These are phyloP conservation scores for Phyllostomus hastatus DNA, from an alignment of 2,113 vertebrate genomes.

Conservation along the genomic window DNA sequence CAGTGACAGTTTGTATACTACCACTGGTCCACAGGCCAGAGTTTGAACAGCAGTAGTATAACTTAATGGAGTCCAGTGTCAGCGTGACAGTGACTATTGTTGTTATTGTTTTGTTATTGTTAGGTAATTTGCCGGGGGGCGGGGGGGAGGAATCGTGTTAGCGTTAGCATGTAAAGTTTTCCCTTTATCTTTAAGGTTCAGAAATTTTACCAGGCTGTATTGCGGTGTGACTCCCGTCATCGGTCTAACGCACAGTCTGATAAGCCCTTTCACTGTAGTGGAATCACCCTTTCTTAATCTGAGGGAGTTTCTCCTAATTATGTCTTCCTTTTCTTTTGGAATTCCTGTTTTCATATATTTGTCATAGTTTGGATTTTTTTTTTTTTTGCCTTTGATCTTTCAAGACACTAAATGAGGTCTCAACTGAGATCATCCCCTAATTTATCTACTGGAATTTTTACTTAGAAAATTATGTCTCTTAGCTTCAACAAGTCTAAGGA, in stretches of 20 bases:
- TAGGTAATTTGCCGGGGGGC: neutral
- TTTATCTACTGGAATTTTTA: neutral
- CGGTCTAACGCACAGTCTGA: neutral
- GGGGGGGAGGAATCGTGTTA: neutral
- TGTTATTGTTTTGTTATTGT: neutral
- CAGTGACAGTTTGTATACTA: neutral
- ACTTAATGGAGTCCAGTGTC: neutral
- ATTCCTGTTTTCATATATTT: neutral
- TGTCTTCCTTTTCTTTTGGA: neutral
- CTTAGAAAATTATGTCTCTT: neutral
- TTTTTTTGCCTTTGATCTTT: conserved; percentile 17
- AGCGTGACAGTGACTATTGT: neutral
- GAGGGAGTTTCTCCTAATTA: neutral
- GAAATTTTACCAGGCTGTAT: neutral
- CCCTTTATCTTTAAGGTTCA: neutral
- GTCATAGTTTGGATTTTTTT: neutral
- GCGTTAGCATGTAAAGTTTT: neutral
- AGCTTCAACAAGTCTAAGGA: neutral
- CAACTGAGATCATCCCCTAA: neutral
- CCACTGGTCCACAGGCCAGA: neutral
- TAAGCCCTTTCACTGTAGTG: neutral
- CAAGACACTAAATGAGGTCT: neutral
- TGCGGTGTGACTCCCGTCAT: neutral
- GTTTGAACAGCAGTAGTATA: neutral
- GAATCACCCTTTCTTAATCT: neutral